Evolutionary conservation across 2,888 invertebrate genomes (phyloP).

Genomic region (Lomographa bimaculata): DNA sequence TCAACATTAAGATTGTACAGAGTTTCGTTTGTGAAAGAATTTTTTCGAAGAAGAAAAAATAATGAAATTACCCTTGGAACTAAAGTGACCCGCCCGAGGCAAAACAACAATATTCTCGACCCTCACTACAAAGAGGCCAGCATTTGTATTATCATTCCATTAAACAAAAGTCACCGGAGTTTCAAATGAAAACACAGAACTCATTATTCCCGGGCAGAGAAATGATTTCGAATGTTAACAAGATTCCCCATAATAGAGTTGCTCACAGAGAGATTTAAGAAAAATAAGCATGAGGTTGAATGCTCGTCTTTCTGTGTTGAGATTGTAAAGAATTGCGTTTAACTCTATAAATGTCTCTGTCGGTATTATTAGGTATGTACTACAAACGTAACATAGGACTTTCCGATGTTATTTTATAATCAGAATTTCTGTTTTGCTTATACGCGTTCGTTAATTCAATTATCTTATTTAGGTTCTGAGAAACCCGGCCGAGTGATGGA

Average conservation of each 20-base stretch:
- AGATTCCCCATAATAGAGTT: slow-evolving; percentile 80
- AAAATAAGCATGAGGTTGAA: slow-evolving; percentile 69
- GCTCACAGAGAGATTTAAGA: slow-evolving; percentile 79
- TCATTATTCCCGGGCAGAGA: slow-evolving; percentile 78
- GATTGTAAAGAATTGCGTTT: slow-evolving; percentile 61
- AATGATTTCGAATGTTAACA: slow-evolving; percentile 83
- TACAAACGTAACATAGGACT: no score
- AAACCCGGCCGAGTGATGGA: slow-evolving; percentile 3
- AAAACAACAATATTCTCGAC: slow-evolving; percentile 76
- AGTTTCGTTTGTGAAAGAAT: slow-evolving; percentile 64
- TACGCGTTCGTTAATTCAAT: slow-evolving; percentile 26
- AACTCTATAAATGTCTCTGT: slow-evolving; percentile 33
- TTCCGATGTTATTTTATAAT: slow-evolving; percentile 19
- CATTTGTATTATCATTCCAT: slow-evolving; percentile 83
- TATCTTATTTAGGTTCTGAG: slow-evolving; percentile 16
- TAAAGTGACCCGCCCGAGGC: slow-evolving; percentile 76
- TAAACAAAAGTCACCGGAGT: slow-evolving; percentile 82
- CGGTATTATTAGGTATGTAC: no score
- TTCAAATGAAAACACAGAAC: slow-evolving; percentile 81
- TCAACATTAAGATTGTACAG: slow-evolving; percentile 61
- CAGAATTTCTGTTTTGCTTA: slow-evolving; percentile 21
- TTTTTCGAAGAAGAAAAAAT: slow-evolving; percentile 62
- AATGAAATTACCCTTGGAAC: slow-evolving; percentile 77
- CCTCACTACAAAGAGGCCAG: slow-evolving; percentile 78
- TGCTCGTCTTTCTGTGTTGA: slow-evolving; percentile 46